Evolutionary conservation across 2,113 vertebrate genomes (phyloP), one percentile per base, ranked within the genome.

Genomic region (Amia ocellicauda): DNA sequence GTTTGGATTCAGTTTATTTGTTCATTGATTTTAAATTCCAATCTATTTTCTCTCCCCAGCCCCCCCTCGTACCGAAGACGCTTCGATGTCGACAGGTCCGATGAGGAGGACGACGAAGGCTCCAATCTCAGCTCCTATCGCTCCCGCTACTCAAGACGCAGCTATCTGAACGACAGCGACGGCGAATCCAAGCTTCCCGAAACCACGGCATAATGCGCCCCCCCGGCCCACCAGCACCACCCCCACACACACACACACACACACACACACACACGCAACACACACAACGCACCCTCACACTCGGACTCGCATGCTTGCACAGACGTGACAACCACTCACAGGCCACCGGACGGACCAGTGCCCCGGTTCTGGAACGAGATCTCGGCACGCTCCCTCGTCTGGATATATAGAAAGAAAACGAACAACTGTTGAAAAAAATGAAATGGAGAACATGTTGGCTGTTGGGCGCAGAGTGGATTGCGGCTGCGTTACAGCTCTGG

Each of bases 101-200:
- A 97, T 2, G 92, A 97, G 31, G 95, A 99, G 67, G 82, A 83
- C 20, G 85, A 85, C 16, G 90, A 80, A 9, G 85, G 87, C 41
- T 58, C 74, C 13, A 67, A 72, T 54, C 83, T 76, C 50, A 80
- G 85, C 76, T 78, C 83, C 1, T 78, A 74, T 74, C 78, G 80
- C 77, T 72, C 86, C 64, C 69, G 66, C 68, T 77, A 79, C 77
- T 82, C 88, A 68, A 84, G 76, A 29, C 58, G 76, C 78, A 88
- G 77, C 78, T 83, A 80, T 73, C 73, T 91, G 78, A 93, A 88
- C 28, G 86, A 93, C 72, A 86, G 88, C 22, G 89, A 89, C 78
- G 73, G 72, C 3, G 91, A 94, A 64, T 84, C 85, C 78, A 85
- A 83, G 79, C 77, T 72, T 1, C 63, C 80, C 0, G 90, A 94